Percentiles rank a stretch among this genome's conserved stretches.
Evolutionary conservation across 1,140 invertebrate genomes (phyloP).

Genomic region (Drosophila subpulchrella): DNA sequence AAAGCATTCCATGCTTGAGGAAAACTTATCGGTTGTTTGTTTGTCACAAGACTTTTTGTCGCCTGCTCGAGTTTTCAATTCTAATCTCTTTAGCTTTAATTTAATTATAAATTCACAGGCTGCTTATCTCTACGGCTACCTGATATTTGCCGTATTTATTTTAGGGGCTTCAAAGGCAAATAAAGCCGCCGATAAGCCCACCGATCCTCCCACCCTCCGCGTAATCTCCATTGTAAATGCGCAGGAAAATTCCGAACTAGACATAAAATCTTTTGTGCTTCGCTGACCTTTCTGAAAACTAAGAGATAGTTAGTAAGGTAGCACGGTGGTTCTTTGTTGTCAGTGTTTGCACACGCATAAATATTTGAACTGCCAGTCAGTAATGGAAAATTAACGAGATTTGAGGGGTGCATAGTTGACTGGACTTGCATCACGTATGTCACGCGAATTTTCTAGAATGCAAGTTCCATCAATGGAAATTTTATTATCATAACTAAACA

Average conservation of each 20-base stretch:
- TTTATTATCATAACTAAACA: neutral
- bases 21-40: slow-evolving; percentile 15
- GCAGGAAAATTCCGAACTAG: slow-evolving; percentile 43
- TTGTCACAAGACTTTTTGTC: slow-evolving; percentile 9
- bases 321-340: slow-evolving; percentile 20
- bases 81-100: slow-evolving; percentile 27
- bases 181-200: slow-evolving; percentile 59
- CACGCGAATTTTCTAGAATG: slow-evolving; percentile 3
- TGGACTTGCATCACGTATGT: slow-evolving; percentile 34
- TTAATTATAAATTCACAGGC: slow-evolving; percentile 47
- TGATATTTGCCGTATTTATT: slow-evolving; percentile 57
- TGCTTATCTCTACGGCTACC: slow-evolving; percentile 56
- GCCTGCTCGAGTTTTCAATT: slow-evolving; percentile 3
- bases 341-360: slow-evolving; percentile 8
- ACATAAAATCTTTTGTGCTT: slow-evolving; percentile 6
- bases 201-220: slow-evolving; percentile 1
- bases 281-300: slow-evolving; percentile 16
- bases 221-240: slow-evolving; percentile 5
- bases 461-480: neutral
- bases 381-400: slow-evolving; percentile 43
- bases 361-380: slow-evolving; percentile 30
- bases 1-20: neutral
- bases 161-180: slow-evolving; percentile 42
- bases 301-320: slow-evolving; percentile 15
- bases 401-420: neutral